Conservation (phyloP, 64 coral and sea anemone species). For the Actinia equina region DNA sequence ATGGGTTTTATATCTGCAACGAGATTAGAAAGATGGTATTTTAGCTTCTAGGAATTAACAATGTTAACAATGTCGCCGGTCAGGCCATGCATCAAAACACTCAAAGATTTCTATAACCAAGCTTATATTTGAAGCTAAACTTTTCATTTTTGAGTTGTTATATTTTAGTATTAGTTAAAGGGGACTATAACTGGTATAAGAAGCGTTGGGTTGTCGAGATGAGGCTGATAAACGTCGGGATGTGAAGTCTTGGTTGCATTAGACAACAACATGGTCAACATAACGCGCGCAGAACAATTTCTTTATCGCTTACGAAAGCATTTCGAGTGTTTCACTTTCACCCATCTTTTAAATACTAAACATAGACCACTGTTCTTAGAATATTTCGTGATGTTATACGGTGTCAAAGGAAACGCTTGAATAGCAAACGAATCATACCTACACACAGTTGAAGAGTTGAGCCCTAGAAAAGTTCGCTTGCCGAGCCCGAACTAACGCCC, state of each 20-base stretch:
- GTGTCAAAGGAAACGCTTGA: neutral
- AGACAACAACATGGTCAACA: neutral
- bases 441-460: constrained; percentile 17
- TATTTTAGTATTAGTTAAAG: neutral
- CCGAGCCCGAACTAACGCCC: constrained; percentile 29
- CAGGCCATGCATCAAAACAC: neutral
- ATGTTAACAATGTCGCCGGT: neutral
- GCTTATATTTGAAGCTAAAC: neutral
- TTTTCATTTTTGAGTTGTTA: neutral
- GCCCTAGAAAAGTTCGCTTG: constrained; percentile 1
- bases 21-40: neutral
- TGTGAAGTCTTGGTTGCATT: neutral
- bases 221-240: neutral
- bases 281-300: neutral
- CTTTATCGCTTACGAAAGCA: neutral
- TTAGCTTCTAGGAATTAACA: neutral
- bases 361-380: neutral
- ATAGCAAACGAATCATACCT: constrained; percentile 12
- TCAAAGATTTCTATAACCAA: neutral
- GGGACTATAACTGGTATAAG: neutral
- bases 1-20: neutral
- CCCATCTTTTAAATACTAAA: neutral
- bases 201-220: neutral
- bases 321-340: constrained; percentile 13
- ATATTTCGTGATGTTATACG: neutral